Conservation (phyloP, 2,113 vertebrate genomes). For the zebrafish (Danio rerio) region GRCz12tu NC_133180.1:69471001-69471500, state of each 20-base stretch:
- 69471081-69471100: no score
- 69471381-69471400: constrained; percentile 68
- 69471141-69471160: no score
- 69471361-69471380: constrained; percentile 79
- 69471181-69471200: constrained; percentile 45
- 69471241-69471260: constrained; percentile 97
- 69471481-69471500: constrained; percentile 68
- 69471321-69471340: constrained; percentile 74
- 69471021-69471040: no score
- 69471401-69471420: constrained; percentile 72
- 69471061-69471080: no score
- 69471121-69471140: no score
- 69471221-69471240: constrained; percentile 83
- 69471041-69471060: no score
- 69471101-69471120: no score
- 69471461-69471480: constrained; percentile 77
- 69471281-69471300: constrained; percentile 40
- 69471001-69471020: no score
- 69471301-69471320: constrained; percentile 55
- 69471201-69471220: constrained; percentile 64
- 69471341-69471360: constrained; percentile 56
- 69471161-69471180: not conserved
- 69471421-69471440: constrained; percentile 75
- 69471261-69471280: constrained; percentile 66
- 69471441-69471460: constrained; percentile 77